Percentiles rank a stretch among this genome's conserved stretches.
Conservation (phyloP, 1,140 invertebrate genomes). For the Leptinotarsa texana region DNA sequence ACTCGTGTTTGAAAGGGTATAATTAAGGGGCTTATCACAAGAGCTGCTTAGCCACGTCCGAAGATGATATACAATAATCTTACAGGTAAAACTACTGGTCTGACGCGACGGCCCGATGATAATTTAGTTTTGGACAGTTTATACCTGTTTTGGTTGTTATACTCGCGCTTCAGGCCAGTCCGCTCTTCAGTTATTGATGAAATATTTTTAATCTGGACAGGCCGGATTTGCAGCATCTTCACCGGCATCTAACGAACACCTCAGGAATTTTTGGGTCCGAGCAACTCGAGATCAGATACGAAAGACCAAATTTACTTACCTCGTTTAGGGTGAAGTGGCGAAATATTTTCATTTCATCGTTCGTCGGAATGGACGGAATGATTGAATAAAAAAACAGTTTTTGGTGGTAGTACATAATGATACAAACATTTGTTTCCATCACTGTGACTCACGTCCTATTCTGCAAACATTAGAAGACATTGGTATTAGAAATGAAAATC, state of each 20-base stretch:
- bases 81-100: neutral
- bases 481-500: no score
- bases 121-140: neutral
- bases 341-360: no score
- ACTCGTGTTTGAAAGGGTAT: slow-evolving; percentile 12
- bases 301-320: no score
- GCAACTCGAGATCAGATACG: no score
- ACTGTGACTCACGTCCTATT: no score
- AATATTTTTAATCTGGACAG: neutral
- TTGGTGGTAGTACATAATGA: no score
- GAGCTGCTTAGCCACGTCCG: slow-evolving; percentile 7
- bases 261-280: no score
- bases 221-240: neutral
- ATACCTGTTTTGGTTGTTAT: slow-evolving; percentile 3
- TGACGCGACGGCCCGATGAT: neutral
- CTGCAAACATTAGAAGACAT: no score
- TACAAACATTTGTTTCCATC: no score
- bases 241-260: neutral
- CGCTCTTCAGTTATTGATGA: neutral
- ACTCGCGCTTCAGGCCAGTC: neutral
- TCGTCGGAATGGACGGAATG: no score
- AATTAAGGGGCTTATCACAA: slow-evolving; percentile 16
- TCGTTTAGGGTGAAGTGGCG: no score
- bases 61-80: slow-evolving; percentile 4
- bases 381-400: no score